Evolutionary conservation across 2,113 vertebrate species (phyloP), one percentile per base, ranked within the genome.

Genomic region (Hydrochoerus hydrochaeris): DNA sequence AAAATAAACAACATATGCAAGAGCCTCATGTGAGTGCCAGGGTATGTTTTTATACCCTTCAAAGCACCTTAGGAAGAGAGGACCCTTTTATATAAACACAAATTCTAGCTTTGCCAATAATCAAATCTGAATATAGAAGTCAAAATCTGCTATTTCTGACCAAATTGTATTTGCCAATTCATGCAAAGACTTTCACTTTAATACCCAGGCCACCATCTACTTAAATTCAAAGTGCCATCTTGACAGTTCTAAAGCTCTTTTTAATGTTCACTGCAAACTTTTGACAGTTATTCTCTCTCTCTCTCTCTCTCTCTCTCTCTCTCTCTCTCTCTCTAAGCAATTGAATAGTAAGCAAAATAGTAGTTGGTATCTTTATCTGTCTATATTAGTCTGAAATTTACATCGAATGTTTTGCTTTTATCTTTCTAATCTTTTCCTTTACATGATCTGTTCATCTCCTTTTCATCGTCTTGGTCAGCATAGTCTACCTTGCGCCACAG

Each of bases 191-290:
- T 16, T 85, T 38, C 6, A 60, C 58, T 24, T 93, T 20, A n/a
- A 0, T 9, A 38, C 9, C n/a, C 1, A 71, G 57, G 0, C 10
- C 7, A 67, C 1, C 0, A 44, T 58, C 5, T 85, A 44, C 44
- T 96, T 77, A 71, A 28, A 65, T 73, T 71, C 62, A n/a, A 71
- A 26, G 6, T 24, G 28, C 10, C 69, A 62, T 26, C 2, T 30
- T 75, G 52, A 60, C 6, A 63, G 57, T 63, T 52, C 19, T 91
- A 32, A 73, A 14, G 57, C 32, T 46, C 28, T 9, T 77, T 81
- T 58, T 28, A n/a, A 14, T 10, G 35, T 38, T 49, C 20, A 8
- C n/a, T 65, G 7, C 13, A n/a, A 84, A 75, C 11, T 49, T 8
- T 67, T 38, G 9, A 44, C 57, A 84, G 5, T 28, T n/a, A 89